Conservation (phyloP, 2,888 invertebrate genomes). For the Temnothorax unifasciatus region DNA sequence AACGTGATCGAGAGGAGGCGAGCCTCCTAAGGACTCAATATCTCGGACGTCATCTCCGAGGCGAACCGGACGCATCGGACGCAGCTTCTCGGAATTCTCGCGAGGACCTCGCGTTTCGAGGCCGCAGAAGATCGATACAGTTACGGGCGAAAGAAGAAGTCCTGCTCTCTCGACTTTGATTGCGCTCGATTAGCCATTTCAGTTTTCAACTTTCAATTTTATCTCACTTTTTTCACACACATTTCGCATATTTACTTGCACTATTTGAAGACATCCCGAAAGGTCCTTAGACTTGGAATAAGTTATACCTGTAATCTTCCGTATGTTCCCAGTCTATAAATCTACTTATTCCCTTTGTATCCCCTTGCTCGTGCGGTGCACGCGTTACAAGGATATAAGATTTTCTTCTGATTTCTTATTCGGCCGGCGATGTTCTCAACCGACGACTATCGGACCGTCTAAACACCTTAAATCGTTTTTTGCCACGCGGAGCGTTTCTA, state of each 20-base stretch:
- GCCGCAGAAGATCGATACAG: conserved; percentile 43
- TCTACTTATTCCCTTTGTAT: conserved; percentile 30
- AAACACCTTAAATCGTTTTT: conserved; percentile 73
- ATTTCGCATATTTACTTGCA: neutral
- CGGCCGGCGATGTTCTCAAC: conserved; percentile 53
- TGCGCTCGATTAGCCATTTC: neutral
- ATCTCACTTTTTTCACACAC: neutral
- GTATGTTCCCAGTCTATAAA: conserved; percentile 3
- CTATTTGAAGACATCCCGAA: neutral
- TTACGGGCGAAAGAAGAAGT: conserved; percentile 23
- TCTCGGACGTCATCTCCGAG: conserved; percentile 70
- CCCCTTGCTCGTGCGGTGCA: conserved; percentile 13
- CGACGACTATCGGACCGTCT: conserved; percentile 63
- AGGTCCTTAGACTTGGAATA: neutral
- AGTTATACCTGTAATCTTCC: neutral
- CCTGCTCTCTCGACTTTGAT: conserved; percentile 16
- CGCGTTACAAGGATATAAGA: conserved; percentile 8
- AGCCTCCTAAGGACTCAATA: conserved; percentile 65
- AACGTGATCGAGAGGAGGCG: conserved; percentile 41
- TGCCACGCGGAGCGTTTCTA: conserved; percentile 73
- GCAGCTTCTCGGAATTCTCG: conserved; percentile 73
- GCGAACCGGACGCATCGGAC: conserved; percentile 62
- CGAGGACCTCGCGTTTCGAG: conserved; percentile 39
- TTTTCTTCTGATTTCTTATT: conserved; percentile 38
- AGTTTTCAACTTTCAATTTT: neutral